phyloP scores from a whole-genome alignment of 1,140 invertebrate species.

The Drosophila sulfurigaster region DNA sequence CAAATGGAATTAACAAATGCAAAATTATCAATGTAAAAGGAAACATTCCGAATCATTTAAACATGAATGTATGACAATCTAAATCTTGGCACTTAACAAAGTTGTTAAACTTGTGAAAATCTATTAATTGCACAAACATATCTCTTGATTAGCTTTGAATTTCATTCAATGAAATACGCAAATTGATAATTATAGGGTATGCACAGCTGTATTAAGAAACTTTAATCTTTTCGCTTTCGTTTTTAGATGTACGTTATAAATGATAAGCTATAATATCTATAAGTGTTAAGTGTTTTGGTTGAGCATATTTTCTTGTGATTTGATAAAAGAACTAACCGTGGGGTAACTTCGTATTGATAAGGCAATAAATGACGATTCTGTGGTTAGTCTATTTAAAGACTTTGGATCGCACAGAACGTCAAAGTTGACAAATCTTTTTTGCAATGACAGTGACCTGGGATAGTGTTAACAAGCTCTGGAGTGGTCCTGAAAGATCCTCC shows the following conservation, averaged over 20 bases:
- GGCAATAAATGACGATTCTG: background rate
- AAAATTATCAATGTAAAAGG: background rate
- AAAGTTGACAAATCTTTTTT: background rate
- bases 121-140: background rate
- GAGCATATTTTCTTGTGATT: background rate
- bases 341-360: slow-evolving; percentile 13
- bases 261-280: slow-evolving; percentile 18
- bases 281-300: slow-evolving; percentile 1
- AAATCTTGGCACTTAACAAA: background rate
- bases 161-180: background rate
- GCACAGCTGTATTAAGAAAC: background rate
- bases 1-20: background rate
- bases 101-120: background rate
- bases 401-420: slow-evolving; percentile 15
- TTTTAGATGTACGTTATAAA: slow-evolving; percentile 4
- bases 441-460: slow-evolving; percentile 45
- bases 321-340: slow-evolving; percentile 19
- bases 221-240: background rate
- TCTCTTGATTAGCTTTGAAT: background rate
- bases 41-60: background rate
- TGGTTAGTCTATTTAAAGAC: slow-evolving; percentile 11
- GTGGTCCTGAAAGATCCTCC: slow-evolving; percentile 34
- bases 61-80: no score
- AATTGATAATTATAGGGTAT: background rate
- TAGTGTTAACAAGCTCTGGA: slow-evolving; percentile 57